Percentiles rank a stretch among this genome's conserved stretches.
phyloP scores from a whole-genome alignment of 2,888 invertebrate genomes.

The Copidosoma aretas region DNA sequence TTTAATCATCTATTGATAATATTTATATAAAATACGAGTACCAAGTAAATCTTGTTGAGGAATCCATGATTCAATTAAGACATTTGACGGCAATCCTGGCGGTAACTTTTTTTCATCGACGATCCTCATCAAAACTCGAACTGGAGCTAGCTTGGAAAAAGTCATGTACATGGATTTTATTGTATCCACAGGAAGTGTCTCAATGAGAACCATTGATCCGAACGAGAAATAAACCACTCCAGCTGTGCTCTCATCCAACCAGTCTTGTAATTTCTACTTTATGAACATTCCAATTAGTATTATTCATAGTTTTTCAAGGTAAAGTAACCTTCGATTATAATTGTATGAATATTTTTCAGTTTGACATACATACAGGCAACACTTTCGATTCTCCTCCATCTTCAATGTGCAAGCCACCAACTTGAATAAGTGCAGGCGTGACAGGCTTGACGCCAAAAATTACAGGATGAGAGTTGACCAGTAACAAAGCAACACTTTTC shows the following conservation, averaged over 20 bases:
- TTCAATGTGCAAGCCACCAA: slow-evolving; percentile 66
- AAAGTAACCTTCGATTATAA: no score
- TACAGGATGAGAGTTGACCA: slow-evolving; percentile 65
- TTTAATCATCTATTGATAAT: not conserved
- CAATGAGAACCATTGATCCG: slow-evolving; percentile 55
- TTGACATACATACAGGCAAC: not conserved
- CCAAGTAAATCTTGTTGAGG: slow-evolving; percentile 51
- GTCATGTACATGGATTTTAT: slow-evolving; percentile 45
- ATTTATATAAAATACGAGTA: slow-evolving; percentile 21
- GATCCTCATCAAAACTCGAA: slow-evolving; percentile 52
- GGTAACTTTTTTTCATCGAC: slow-evolving; percentile 46
- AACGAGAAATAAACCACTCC: slow-evolving; percentile 55
- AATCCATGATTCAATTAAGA: slow-evolving; percentile 50
- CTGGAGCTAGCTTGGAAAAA: slow-evolving; percentile 51
- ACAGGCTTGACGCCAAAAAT: slow-evolving; percentile 62
- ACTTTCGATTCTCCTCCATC: slow-evolving; percentile 32
- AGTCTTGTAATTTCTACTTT: slow-evolving; percentile 50
- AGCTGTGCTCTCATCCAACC: slow-evolving; percentile 51
- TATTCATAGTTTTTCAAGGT: no score
- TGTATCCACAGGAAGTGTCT: slow-evolving; percentile 47
- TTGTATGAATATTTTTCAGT: no score
- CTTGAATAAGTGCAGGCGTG: slow-evolving; percentile 62
- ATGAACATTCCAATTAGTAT: slow-evolving; percentile 21
- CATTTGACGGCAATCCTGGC: slow-evolving; percentile 51
- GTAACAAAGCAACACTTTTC: slow-evolving; percentile 62